Base-by-base conservation (phyloP, 2,113 vertebrate species). In the Oreocharis arfaki region DNA sequence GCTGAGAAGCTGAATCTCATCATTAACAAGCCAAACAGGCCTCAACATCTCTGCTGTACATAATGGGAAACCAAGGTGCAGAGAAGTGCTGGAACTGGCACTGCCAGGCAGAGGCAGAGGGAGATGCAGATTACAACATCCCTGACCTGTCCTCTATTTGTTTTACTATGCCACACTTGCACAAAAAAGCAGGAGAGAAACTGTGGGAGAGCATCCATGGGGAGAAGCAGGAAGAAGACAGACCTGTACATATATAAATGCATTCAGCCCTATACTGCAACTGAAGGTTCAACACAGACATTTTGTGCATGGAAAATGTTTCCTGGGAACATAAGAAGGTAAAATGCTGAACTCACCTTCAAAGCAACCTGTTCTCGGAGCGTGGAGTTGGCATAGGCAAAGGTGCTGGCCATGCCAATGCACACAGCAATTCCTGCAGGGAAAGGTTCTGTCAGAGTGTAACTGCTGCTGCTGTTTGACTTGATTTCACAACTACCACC, bases 391-490 rank as follows among this genome's bases (percentile, higher is more conserved):
- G 99, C 99, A 1, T 99, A 99, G 30, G 99, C 98, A 10, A 99
- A 99, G 3, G 99, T 99, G 97, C 99, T 99, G 97, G 99, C 99
- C 99, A 99, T 99, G 46, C 99, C 99, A 17, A 99, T 98, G 92
- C 99, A 99, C 77, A 99, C 98, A 6, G 99, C 98, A 42, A 99
- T 99, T 74, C 99, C 99, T 99, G 98, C 6, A n/a, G 92, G 74
- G 42, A 84, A 59, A 90, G 78, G 74, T 60, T 75, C 47, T 7
- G 52, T 90, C 87, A 94, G 7, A 59, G 14, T 30, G 13, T 1
- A 47, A 70, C 56, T 42, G 46, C 63, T 89, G 59, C 17, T 84
- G 80, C 44, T 86, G 15, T n/a, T 20, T 26, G 42, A 26, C 10
- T 68, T 18, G 13, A 52, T 32, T 79, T 57, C 71, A 64, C 49